Evolutionary conservation across 2,113 vertebrate species (phyloP).

Genomic region (Taxidea taxus): DNA sequence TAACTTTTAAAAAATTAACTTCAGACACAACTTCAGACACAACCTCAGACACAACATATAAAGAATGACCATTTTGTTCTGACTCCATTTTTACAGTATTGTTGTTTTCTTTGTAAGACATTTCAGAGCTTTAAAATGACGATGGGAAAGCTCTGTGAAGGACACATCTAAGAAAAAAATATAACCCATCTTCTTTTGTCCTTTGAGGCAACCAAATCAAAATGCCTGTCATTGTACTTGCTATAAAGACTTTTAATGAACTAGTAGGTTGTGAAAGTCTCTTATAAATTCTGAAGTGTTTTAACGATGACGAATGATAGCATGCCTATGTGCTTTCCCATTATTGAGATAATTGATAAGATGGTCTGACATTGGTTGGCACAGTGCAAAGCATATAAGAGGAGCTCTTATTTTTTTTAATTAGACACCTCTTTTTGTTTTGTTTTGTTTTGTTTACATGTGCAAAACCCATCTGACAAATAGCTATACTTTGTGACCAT

Average conservation of each 20-base stretch:
- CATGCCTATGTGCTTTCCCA: neutral
- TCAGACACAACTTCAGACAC: neutral
- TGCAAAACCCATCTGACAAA: neutral
- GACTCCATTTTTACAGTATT: neutral
- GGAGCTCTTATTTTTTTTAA: neutral
- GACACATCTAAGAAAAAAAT: neutral
- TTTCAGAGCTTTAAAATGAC: neutral
- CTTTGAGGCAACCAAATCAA: neutral
- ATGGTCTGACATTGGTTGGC: neutral
- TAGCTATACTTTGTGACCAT: neutral
- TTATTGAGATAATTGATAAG: neutral
- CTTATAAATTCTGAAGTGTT: neutral
- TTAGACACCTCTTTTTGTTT: neutral
- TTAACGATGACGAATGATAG: neutral
- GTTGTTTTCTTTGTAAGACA: neutral
- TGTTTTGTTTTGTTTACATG: neutral
- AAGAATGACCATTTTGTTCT: neutral
- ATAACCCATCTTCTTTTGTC: neutral
- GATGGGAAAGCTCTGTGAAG: neutral
- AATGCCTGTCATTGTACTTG: neutral
- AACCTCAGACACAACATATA: neutral
- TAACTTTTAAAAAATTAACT: neutral
- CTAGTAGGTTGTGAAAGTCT: neutral
- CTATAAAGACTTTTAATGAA: neutral
- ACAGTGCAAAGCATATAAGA: neutral